A percentile compares a stretch with the other conserved stretches of the same genome.
These are phyloP conservation scores for Oryctolagus cuniculus DNA, from an alignment of 2,113 vertebrate species.

Conservation along the genomic window mOryCun1.1 NC_091435.1:166994001-166994500, in stretches of 20 bases:
- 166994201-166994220: background rate
- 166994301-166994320: background rate
- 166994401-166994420: background rate
- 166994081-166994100: background rate
- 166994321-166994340: background rate
- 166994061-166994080: background rate
- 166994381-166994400: background rate
- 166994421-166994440: background rate
- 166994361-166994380: background rate
- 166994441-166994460: background rate
- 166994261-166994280: background rate
- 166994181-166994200: background rate
- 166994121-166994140: background rate
- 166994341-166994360: background rate
- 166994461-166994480: background rate
- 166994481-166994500: background rate
- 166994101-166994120: background rate
- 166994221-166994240: background rate
- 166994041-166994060: background rate
- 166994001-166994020: no score
- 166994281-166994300: background rate
- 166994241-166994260: background rate
- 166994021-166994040: background rate
- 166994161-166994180: background rate
- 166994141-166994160: background rate